These are phyloP conservation scores for Melanogrammus aeglefinus DNA, from an alignment of 2,797 vertebrate species.

Conservation along the genomic window DNA sequence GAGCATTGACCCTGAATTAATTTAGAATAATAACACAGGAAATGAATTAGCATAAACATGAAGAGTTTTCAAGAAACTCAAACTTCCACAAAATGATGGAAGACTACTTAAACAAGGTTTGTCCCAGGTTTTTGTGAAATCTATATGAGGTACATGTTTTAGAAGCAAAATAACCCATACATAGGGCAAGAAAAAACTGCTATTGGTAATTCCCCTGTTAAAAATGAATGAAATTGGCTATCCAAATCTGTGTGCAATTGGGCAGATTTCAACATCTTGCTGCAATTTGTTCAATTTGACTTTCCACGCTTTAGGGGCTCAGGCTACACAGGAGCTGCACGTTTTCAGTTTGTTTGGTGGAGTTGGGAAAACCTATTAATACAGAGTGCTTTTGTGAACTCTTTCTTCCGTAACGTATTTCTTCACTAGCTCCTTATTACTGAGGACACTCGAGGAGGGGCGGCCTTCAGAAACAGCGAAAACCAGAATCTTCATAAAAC, in stretches of 20 bases:
- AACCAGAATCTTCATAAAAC: not conserved
- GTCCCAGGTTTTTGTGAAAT: not conserved
- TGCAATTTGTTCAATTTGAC: not conserved
- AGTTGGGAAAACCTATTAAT: not conserved
- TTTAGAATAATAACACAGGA: too few relatives aligned
- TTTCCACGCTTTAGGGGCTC: not conserved
- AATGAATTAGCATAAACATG: too few relatives aligned
- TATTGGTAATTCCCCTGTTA: not conserved
- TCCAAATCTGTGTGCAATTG: not conserved
- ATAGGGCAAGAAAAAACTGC: not conserved
- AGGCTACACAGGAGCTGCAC: not conserved
- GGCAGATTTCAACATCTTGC: not conserved
- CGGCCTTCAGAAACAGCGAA: not conserved
- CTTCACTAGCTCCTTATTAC: not conserved
- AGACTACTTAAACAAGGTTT: not conserved
- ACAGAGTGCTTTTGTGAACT: not conserved
- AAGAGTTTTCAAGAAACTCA: too few relatives aligned
- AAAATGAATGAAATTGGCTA: not conserved
- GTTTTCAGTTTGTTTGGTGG: not conserved
- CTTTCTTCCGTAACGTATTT: not conserved
- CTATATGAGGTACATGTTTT: not conserved
- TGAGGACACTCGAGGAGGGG: not conserved
- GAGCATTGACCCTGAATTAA: too few relatives aligned
- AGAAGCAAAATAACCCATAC: not conserved
- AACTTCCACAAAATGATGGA: too few relatives aligned